A percentile compares a stretch with the other conserved stretches of the same genome.
Conservation (phyloP, 2,888 invertebrate genomes). For the Apocheima hispidaria region DNA sequence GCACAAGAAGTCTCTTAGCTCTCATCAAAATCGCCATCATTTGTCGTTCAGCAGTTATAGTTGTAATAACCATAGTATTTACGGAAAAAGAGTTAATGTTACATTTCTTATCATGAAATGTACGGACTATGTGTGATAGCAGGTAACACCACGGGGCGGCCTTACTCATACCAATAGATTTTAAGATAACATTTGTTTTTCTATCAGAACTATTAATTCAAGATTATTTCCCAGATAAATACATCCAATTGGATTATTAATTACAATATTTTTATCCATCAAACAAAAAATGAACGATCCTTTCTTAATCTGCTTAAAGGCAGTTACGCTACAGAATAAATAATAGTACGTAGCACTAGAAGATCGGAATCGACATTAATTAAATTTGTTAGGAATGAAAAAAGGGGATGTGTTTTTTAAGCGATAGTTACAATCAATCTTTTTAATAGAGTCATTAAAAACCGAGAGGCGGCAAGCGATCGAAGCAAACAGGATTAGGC, state of each 20-base stretch:
- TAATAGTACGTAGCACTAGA: conserved; percentile 28
- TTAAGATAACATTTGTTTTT: conserved; percentile 19
- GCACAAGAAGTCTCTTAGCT: no score
- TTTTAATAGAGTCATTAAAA: conserved; percentile 85
- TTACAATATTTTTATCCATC: conserved; percentile 35
- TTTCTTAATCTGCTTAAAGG: conserved; percentile 43
- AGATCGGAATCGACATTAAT: conserved; percentile 79
- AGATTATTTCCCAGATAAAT: conserved; percentile 32
- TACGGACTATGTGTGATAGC: background rate
- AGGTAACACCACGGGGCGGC: background rate
- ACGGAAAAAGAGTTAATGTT: no score
- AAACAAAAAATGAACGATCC: conserved; percentile 37
- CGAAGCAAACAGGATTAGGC: conserved; percentile 47
- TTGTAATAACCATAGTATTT: no score
- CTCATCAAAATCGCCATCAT: no score
- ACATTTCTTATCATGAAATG: no score
- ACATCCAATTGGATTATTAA: conserved; percentile 35
- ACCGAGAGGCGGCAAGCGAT: conserved; percentile 68
- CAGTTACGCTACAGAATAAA: conserved; percentile 32
- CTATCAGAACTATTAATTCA: conserved; percentile 22
- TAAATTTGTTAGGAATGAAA: conserved; percentile 80
- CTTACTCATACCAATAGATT: background rate
- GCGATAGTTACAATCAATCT: conserved; percentile 80
- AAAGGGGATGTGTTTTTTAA: conserved; percentile 69
- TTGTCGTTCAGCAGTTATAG: no score